Evolutionary conservation across 2,113 vertebrate species (phyloP), one percentile per base, ranked within the genome.

Genomic region (Peromyscus leucopus): DNA sequence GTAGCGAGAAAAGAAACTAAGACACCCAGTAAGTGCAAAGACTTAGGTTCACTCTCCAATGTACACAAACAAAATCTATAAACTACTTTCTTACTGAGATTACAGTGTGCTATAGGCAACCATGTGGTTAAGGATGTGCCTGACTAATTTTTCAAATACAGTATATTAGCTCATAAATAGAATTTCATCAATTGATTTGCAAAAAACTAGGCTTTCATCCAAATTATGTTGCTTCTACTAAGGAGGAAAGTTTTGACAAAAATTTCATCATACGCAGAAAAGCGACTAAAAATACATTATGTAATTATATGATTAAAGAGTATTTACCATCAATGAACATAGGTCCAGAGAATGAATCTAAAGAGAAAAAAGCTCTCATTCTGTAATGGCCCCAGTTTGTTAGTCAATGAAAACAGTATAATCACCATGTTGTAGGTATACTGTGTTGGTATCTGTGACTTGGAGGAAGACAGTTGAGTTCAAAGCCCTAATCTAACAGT

Each of bases 331-430:
- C 1, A 83, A 65, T 78, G 65, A 89, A 63, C 46, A 48, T 0
- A 46, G 48, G 7, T 11, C 63, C 61, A 88, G 26, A 90, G 22
- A 87, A 39, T 42, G 46, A 86, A 36, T 84, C 65, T 55, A 46
- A 78, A 92, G 55, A 92, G 84, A 92, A 80, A 85, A 36, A 95
- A 87, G 39, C 7, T 63, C 69, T 79, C 12, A 21, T 67, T 94
- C 63, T 67, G 9, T 39, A 71, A 15, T 10, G 22, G 67, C 76
- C 21, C 22, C 51, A 57, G 65, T 71, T 65, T 92, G 51, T 82
- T 75, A 79, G 75, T 48, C 76, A 61, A 55, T 2, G 39, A 22
- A 16, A 48, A 65, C 0, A 69, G 9, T 39, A 36, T 24, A 33
- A 55, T 31, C 65, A 55, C 36, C 15, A 31, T 48, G n/a, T 4